phyloP scores from a whole-genome alignment of 2,113 vertebrate genomes.

The Shinisaurus crocodilurus region DNA sequence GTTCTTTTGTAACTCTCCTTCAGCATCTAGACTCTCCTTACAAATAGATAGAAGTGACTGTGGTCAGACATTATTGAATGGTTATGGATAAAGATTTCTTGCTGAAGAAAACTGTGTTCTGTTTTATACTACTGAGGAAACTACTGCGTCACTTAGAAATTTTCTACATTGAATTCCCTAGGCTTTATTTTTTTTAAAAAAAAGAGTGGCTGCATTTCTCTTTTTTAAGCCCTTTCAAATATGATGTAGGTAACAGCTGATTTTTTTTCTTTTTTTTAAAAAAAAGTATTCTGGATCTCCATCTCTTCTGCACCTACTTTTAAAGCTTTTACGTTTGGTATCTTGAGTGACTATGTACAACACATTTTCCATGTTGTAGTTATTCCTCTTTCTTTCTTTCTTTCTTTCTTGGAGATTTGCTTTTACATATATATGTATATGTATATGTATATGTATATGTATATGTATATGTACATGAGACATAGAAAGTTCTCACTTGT shows the following conservation, averaged over 20 bases:
- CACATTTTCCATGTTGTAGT: no score
- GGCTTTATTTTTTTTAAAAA: background rate
- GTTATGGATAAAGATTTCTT: constrained; percentile 21
- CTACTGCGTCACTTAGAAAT: constrained; percentile 26
- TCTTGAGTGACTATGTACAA: no score
- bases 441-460: no score
- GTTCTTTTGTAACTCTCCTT: background rate
- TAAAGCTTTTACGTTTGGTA: no score
- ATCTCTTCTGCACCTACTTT: no score
- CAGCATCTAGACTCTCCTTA: background rate
- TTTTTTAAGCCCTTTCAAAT: background rate
- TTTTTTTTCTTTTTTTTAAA: no score
- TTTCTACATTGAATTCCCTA: background rate
- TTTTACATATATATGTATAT: no score
- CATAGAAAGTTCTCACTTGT: no score
- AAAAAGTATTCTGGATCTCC: background rate
- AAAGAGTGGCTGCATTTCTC: background rate
- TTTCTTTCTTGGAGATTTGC: no score
- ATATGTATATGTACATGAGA: no score
- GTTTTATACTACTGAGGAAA: constrained; percentile 17
- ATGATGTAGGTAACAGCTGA: background rate
- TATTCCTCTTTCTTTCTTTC: no score
- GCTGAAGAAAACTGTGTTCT: constrained; percentile 5
- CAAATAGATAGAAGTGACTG: background rate
- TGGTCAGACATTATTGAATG: background rate